These are phyloP conservation scores for Pogonocichla stellata DNA, from an alignment of 2,113 vertebrate genomes.

Conservation along the genomic window DNA sequence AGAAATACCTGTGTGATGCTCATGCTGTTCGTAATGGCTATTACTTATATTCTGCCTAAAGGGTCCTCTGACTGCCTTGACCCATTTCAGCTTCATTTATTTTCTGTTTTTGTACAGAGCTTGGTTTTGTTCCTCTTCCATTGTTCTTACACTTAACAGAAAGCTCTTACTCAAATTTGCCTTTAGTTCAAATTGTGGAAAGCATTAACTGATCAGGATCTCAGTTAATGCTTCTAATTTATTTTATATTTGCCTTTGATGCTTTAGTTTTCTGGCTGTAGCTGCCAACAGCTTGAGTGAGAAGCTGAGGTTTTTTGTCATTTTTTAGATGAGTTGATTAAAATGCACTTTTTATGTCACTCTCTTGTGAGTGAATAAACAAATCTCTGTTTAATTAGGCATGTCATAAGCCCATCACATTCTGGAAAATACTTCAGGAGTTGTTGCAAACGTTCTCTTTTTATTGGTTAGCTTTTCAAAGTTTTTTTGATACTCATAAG, in stretches of 20 bases:
- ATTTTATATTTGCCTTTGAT: neutral
- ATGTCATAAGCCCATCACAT: neutral
- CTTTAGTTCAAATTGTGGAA: neutral
- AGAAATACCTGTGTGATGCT: neutral
- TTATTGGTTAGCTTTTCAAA: neutral
- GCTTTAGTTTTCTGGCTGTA: neutral
- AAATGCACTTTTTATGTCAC: neutral
- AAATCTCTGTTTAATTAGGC: neutral
- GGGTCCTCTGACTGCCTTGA: neutral
- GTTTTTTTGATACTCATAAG: neutral
- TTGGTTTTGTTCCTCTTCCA: neutral
- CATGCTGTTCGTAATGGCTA: fast-evolving
- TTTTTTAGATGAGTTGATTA: neutral
- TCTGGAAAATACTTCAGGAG: neutral
- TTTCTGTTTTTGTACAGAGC: neutral
- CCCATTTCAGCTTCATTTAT: neutral
- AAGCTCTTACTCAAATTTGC: neutral
- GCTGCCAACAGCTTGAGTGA: neutral
- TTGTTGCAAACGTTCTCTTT: neutral
- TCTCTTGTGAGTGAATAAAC: neutral
- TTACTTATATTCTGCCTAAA: neutral
- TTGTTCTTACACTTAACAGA: neutral
- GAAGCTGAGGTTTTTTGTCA: neutral
- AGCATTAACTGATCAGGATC: neutral
- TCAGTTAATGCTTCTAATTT: neutral